Evolutionary conservation across 2,888 invertebrate genomes (phyloP).

Genomic region (Diadegma fenestrale): DNA sequence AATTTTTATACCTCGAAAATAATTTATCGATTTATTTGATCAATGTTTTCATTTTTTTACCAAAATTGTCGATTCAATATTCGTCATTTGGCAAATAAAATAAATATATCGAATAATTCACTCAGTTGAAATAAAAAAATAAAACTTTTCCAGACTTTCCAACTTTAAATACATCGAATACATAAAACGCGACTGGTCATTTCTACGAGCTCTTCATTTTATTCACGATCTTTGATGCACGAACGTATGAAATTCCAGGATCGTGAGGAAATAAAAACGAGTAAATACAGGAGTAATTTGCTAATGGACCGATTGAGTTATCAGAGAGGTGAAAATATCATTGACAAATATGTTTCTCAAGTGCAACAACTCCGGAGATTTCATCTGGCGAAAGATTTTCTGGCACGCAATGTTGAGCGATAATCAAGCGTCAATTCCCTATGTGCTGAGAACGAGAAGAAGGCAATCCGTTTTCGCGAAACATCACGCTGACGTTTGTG

Average conservation of each 20-base stretch:
- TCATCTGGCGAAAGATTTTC: conserved; percentile 37
- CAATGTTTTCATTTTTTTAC: background rate
- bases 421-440: background rate
- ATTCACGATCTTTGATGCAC: background rate
- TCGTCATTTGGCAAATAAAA: background rate
- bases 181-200: background rate
- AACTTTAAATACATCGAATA: background rate
- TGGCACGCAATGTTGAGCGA: conserved; percentile 56
- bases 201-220: background rate
- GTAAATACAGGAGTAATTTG: conserved; percentile 12
- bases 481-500: conserved; percentile 63
- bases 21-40: background rate
- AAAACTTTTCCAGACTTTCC: background rate
- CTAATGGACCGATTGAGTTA: conserved; percentile 55
- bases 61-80: background rate
- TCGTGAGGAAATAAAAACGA: background rate
- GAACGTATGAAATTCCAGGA: background rate
- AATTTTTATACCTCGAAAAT: background rate
- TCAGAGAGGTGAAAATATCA: conserved; percentile 43
- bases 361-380: conserved; percentile 38
- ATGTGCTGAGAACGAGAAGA: conserved; percentile 6
- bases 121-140: background rate
- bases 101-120: background rate
- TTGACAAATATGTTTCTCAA: conserved; percentile 42
- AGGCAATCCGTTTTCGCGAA: conserved; percentile 3